Conservation (phyloP, 2,888 invertebrate species). For the Gonocerus acuteangulatus region DNA sequence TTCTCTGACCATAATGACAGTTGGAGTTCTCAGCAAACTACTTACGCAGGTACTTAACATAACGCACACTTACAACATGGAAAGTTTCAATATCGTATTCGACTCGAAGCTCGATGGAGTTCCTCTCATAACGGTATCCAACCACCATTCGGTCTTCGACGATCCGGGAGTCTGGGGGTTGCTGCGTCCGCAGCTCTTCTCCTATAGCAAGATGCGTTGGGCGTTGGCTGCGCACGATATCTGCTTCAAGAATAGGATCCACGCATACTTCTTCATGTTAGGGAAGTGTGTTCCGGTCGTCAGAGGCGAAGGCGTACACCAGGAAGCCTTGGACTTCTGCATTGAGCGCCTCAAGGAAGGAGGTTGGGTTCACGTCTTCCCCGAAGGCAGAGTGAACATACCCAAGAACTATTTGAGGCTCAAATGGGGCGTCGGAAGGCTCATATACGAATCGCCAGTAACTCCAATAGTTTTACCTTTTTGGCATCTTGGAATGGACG, state of each 20-base stretch:
- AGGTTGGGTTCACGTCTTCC: constrained; percentile 92
- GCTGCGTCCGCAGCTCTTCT: too few species aligned
- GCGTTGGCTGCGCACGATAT: constrained; percentile 93
- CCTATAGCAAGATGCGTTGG: constrained; percentile 69
- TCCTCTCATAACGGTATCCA: constrained; percentile 85
- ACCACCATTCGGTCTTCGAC: constrained; percentile 94
- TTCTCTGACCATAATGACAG: constrained; percentile 69
- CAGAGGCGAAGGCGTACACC: constrained; percentile 60
- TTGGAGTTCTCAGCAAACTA: constrained; percentile 79
- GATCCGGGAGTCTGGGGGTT: constrained; percentile 89
- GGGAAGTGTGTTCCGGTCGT: constrained; percentile 92
- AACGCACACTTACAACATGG: constrained; percentile 71
- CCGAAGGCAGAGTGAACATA: constrained; percentile 93
- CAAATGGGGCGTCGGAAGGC: constrained; percentile 92
- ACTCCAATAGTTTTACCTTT: constrained; percentile 82
- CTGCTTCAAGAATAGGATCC: constrained; percentile 80
- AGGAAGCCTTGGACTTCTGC: constrained; percentile 84
- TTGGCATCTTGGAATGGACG: constrained; percentile 90
- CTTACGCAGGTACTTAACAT: constrained; percentile 72
- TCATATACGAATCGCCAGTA: constrained; percentile 72
- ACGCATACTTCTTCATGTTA: constrained; percentile 81
- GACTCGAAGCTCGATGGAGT: constrained; percentile 60
- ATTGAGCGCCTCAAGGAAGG: constrained; percentile 75
- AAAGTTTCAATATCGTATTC: constrained; percentile 60
- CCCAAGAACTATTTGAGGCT: constrained; percentile 67